phyloP scores from a whole-genome alignment of 2,888 invertebrate genomes.

The Argyresthia goedartella region DNA sequence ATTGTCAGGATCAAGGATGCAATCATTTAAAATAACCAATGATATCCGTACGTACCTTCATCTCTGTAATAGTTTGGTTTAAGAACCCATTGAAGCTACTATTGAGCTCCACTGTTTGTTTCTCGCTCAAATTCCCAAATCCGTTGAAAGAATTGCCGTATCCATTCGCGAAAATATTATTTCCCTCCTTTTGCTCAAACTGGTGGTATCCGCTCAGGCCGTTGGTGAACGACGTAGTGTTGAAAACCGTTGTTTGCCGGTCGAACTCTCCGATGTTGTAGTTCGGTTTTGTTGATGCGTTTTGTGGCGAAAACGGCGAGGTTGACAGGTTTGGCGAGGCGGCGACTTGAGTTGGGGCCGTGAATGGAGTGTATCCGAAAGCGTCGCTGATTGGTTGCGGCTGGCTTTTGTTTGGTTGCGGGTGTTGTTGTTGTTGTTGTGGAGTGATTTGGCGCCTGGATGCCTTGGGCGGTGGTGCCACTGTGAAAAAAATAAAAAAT shows the following conservation, averaged over 20 bases:
- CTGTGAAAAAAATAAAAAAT: constrained; percentile 63
- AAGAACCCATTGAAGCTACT: constrained; percentile 82
- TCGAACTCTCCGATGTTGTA: constrained; percentile 62
- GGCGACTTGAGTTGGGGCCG: constrained; percentile 34
- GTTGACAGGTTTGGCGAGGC: constrained; percentile 19
- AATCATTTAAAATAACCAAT: background rate
- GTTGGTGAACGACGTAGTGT: constrained; percentile 49
- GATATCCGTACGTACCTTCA: constrained; percentile 76
- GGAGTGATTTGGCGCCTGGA: constrained; percentile 59
- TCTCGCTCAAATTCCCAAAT: constrained; percentile 59
- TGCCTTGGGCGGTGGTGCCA: constrained; percentile 91
- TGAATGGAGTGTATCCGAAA: constrained; percentile 85
- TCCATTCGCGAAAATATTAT: constrained; percentile 52
- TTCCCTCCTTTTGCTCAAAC: constrained; percentile 83
- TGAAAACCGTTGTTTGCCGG: constrained; percentile 57
- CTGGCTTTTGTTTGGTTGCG: constrained; percentile 20
- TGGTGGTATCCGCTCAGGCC: constrained; percentile 76
- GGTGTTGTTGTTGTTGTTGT: constrained; percentile 27
- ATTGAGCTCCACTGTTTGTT: constrained; percentile 53
- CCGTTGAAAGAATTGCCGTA: constrained; percentile 54
- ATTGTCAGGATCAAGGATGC: no score
- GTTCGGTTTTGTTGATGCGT: constrained; percentile 43
- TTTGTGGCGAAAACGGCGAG: constrained; percentile 24
- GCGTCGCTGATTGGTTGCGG: constrained; percentile 73
- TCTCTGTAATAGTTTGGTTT: constrained; percentile 86